A percentile compares a stretch with the other conserved stretches of the same genome.
phyloP scores from a whole-genome alignment of 2,888 invertebrate genomes.

The Acheta domesticus region DNA sequence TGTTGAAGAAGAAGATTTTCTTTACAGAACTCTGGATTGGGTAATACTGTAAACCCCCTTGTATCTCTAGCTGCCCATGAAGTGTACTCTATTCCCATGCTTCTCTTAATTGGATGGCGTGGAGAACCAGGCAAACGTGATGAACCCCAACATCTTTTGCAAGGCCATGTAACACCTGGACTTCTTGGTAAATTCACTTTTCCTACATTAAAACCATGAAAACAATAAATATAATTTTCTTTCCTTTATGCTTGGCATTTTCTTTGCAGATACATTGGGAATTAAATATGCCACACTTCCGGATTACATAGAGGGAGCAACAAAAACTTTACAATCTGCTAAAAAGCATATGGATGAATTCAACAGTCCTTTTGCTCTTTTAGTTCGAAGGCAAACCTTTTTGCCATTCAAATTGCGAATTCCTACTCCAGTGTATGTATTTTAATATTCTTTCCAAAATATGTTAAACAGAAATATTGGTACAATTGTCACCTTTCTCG shows the following conservation, averaged over 20 bases:
- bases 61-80: constrained; percentile 48
- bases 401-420: constrained; percentile 43
- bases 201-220: not conserved
- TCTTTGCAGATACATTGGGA: constrained; percentile 42
- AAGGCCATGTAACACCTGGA: constrained; percentile 48
- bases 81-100: constrained; percentile 49
- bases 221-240: not conserved
- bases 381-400: constrained; percentile 49
- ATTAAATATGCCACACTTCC: constrained; percentile 46
- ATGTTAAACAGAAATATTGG: no score
- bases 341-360: constrained; percentile 46
- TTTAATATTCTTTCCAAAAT: not conserved
- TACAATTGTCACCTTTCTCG: no score
- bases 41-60: constrained; percentile 49
- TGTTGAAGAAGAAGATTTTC: no score
- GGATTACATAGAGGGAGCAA: constrained; percentile 48
- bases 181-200: constrained; percentile 43
- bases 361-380: constrained; percentile 47
- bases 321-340: constrained; percentile 46
- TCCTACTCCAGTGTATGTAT: constrained; percentile 37
- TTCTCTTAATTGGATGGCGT: constrained; percentile 49
- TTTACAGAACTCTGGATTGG: constrained; percentile 49
- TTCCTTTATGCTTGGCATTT: not conserved
- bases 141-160: constrained; percentile 49
- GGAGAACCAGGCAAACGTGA: constrained; percentile 50